Conservation (phyloP, 2,797 vertebrate genomes). For the Pachyuromys duprasi region DNA sequence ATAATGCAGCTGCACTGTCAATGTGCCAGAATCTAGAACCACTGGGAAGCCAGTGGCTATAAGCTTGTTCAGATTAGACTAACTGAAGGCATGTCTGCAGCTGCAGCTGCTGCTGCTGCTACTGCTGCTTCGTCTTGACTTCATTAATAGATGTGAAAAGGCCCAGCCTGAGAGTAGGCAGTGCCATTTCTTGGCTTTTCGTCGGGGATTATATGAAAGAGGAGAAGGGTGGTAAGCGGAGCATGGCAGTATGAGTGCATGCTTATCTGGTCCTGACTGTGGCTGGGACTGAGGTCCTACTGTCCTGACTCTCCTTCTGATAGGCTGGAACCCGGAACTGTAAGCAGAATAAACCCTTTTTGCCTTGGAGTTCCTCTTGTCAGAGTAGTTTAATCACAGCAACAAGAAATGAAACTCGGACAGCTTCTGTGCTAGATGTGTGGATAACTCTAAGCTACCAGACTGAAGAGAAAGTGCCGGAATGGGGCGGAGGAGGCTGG, state of each 20-base stretch:
- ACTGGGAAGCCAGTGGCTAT: too few relatives aligned
- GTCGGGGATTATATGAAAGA: not conserved
- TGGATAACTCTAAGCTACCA: not conserved
- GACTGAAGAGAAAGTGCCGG: not conserved
- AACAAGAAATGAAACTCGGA: not conserved
- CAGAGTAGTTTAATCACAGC: not conserved
- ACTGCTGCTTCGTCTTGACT: not conserved
- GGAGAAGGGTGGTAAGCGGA: not conserved
- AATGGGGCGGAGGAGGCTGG: not conserved
- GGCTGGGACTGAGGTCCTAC: not conserved
- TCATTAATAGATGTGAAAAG: not conserved
- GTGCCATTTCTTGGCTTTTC: not conserved
- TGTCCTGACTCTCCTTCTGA: not conserved
- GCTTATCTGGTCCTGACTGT: not conserved
- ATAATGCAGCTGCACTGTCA: too few relatives aligned
- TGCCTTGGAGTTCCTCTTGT: not conserved
- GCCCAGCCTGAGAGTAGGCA: not conserved
- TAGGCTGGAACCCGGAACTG: not conserved
- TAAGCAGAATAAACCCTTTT: not conserved
- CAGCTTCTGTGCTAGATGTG: not conserved
- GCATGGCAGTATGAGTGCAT: not conserved
- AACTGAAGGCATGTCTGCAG: not conserved
- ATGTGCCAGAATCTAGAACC: not conserved
- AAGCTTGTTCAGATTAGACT: not conserved
- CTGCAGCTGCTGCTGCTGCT: too few relatives aligned